A percentile compares a stretch with the other conserved stretches of the same genome.
phyloP scores from a whole-genome alignment of 1,140 invertebrate genomes.

The Temnothorax longispinosus region DNA sequence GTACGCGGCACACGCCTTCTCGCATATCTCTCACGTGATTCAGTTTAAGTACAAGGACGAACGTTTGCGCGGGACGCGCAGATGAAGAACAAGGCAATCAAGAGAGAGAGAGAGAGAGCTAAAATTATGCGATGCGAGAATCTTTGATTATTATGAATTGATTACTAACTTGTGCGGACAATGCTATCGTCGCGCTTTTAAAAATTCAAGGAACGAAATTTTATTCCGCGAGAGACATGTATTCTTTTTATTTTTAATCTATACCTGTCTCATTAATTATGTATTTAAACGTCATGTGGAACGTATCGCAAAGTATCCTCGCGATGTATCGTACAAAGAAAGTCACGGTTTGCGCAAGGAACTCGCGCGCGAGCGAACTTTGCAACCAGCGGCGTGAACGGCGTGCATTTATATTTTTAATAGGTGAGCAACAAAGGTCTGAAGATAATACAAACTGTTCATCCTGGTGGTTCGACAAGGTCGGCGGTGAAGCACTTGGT shows the following conservation, averaged over 20 bases:
- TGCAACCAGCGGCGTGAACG: constrained; percentile 51
- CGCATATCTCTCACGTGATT: constrained; percentile 38
- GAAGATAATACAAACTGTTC: constrained; percentile 95
- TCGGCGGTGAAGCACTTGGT: constrained; percentile 96
- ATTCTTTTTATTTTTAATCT: neutral
- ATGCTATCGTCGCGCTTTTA: neutral
- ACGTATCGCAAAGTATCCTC: neutral
- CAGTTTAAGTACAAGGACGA: constrained; percentile 51
- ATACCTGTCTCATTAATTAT: neutral
- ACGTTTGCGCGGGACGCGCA: constrained; percentile 12
- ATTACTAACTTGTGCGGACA: neutral
- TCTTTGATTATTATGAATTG: constrained; percentile 1
- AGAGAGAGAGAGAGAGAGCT: neutral
- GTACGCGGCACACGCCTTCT: constrained; percentile 32
- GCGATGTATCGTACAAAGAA: neutral
- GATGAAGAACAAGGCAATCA: constrained; percentile 74
- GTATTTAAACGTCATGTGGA: neutral
- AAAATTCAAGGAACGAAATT: neutral
- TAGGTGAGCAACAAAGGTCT: constrained; percentile 97
- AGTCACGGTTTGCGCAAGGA: constrained; percentile 17
- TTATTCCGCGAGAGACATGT: neutral
- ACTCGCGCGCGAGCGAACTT: neutral
- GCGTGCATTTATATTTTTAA: constrained; percentile 34
- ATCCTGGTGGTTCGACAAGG: constrained; percentile 86
- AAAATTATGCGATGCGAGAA: constrained; percentile 11